Conservation (phyloP, 2,113 vertebrate species). For the Pygoscelis adeliae region DNA sequence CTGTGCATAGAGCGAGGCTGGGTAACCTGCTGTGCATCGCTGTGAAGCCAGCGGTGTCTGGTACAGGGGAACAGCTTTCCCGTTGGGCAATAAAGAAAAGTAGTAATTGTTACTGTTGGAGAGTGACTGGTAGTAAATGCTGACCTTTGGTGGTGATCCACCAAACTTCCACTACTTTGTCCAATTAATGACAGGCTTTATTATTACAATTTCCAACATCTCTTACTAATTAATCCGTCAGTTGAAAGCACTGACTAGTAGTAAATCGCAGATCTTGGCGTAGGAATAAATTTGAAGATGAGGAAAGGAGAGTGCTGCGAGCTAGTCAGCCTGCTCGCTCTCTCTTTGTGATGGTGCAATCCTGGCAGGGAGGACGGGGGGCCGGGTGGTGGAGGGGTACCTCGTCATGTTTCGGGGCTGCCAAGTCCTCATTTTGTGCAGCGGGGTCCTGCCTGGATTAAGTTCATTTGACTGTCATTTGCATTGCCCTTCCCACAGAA, state of each 20-base stretch:
- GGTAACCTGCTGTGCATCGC: not conserved
- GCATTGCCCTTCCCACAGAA: not conserved
- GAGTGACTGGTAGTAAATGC: not conserved
- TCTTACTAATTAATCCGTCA: not conserved
- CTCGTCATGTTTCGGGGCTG: not conserved
- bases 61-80: not conserved
- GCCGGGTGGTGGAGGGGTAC: not conserved
- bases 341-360: not conserved
- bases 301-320: not conserved
- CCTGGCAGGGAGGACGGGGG: not conserved
- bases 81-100: not conserved
- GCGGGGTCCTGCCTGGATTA: not conserved
- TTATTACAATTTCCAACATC: not conserved
- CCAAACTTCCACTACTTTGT: not conserved
- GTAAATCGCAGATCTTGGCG: not conserved
- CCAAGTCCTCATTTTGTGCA: not conserved
- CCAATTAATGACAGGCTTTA: not conserved
- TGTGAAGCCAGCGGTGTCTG: not conserved
- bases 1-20: not conserved
- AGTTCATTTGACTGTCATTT: not conserved
- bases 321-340: rapidly evolving
- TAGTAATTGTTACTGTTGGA: not conserved
- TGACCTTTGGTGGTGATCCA: not conserved
- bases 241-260: not conserved
- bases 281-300: not conserved